Evolutionary conservation across 1,140 invertebrate genomes (phyloP).

Genomic region (Scaptomyza graminum): DNA sequence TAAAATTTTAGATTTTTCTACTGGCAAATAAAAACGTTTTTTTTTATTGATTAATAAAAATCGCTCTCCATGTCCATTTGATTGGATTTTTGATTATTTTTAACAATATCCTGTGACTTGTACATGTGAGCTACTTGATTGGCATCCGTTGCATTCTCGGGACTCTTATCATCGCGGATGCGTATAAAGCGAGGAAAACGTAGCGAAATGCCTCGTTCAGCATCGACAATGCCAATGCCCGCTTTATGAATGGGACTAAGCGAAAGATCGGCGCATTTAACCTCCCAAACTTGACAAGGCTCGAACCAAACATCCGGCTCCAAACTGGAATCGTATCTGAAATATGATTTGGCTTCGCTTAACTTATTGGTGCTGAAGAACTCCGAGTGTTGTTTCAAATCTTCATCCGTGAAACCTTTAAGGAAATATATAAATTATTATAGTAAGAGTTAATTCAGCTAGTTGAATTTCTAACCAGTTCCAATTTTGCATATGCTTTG

Average conservation of each 20-base stretch:
- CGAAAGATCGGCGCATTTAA: constrained; percentile 99
- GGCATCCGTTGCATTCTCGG: constrained; percentile 96
- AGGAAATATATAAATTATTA: not conserved
- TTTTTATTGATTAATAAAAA: constrained; percentile 53
- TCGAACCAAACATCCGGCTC: constrained; percentile 98
- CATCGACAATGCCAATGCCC: constrained; percentile 94
- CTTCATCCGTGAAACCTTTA: constrained; percentile 93
- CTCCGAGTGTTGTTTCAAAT: constrained; percentile 91
- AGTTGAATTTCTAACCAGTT: constrained; percentile 87
- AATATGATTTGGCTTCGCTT: constrained; percentile 91
- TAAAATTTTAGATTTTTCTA: constrained; percentile 33
- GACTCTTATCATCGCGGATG: constrained; percentile 96
- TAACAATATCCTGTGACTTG: constrained; percentile 95
- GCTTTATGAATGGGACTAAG: constrained; percentile 97
- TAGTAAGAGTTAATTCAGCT: not conserved
- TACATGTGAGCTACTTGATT: constrained; percentile 94
- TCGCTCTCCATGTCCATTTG: constrained; percentile 61
- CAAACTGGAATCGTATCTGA: constrained; percentile 90
- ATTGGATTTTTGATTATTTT: constrained; percentile 87
- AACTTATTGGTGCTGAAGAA: constrained; percentile 92
- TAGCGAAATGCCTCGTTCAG: constrained; percentile 96
- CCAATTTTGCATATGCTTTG: constrained; percentile 94
- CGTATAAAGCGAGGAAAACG: constrained; percentile 97
- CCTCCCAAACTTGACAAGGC: constrained; percentile 97
- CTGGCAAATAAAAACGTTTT: not conserved